phyloP scores from a whole-genome alignment of 2,888 invertebrate genomes.

The Eupithecia pulchellata region DNA sequence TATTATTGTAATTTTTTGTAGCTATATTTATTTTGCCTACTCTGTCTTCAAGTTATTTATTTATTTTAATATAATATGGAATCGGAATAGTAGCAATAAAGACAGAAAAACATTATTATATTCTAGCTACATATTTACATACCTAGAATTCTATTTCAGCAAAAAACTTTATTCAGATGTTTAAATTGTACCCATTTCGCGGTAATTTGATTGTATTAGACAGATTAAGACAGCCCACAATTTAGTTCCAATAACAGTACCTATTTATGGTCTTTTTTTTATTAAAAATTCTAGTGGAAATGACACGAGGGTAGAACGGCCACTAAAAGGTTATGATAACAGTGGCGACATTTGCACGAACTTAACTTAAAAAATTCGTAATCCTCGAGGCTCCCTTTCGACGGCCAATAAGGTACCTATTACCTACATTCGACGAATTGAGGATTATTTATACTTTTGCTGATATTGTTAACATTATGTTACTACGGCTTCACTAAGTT shows the following conservation, averaged over 20 bases:
- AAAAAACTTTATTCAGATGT: background rate
- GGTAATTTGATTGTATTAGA: background rate
- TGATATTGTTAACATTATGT: background rate
- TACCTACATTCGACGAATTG: background rate
- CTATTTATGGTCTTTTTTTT: constrained; percentile 75
- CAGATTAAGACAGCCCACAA: background rate
- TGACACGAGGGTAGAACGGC: constrained; percentile 78
- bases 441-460: background rate
- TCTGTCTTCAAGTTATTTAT: background rate
- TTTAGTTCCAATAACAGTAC: constrained; percentile 68
- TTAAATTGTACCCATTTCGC: background rate
- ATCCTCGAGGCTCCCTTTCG: constrained; percentile 63
- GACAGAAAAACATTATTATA: too few species aligned
- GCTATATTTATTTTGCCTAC: background rate
- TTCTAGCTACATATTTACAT: too few species aligned
- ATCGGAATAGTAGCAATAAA: background rate
- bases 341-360: constrained; percentile 79
- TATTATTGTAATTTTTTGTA: constrained; percentile 7
- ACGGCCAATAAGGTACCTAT: constrained; percentile 66
- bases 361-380: constrained; percentile 82
- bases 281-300: constrained; percentile 79
- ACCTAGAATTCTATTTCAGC: background rate
- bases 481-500: background rate
- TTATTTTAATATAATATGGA: background rate
- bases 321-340: constrained; percentile 83